A percentile compares a stretch with the other conserved stretches of the same genome.
Evolutionary conservation across 2,797 vertebrate genomes (phyloP).

Genomic region (Falco naumanni): DNA sequence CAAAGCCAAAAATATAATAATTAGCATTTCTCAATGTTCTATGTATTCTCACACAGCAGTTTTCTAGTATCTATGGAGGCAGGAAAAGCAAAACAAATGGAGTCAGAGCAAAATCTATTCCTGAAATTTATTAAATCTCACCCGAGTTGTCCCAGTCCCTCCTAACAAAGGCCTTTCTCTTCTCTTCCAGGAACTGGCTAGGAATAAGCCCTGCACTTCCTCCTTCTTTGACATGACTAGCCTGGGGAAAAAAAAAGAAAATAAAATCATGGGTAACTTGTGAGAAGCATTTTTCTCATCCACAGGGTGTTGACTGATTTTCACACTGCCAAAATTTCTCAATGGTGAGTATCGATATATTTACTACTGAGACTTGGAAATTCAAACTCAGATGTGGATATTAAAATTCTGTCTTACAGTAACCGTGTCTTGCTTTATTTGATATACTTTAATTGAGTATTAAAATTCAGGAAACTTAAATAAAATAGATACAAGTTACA

Average conservation of each 20-base stretch:
- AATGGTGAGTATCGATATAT: background rate
- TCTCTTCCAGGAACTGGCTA: conserved; percentile 98
- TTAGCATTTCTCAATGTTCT: background rate
- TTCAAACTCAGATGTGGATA: background rate
- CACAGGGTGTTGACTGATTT: background rate
- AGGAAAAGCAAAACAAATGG: conserved; percentile 30
- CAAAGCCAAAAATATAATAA: background rate
- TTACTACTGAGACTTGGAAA: background rate
- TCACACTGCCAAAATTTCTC: background rate
- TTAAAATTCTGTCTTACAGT: background rate
- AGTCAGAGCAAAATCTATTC: background rate
- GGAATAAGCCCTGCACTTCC: conserved; percentile 95
- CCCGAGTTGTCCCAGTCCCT: conserved; percentile 90
- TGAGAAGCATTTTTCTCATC: background rate
- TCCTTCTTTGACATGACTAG: conserved; percentile 88
- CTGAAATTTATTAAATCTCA: conserved; percentile 49
- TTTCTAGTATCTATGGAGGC: background rate
- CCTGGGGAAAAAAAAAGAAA: conserved; percentile 72
- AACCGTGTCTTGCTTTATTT: background rate
- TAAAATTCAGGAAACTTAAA: background rate
- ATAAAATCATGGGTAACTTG: background rate
- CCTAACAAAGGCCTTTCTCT: conserved; percentile 98
- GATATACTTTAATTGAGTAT: background rate
- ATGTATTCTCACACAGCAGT: background rate
- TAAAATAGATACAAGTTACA: background rate